Evolutionary conservation across 2,113 vertebrate species (phyloP).

Genomic region (Nerophis ophidion): DNA sequence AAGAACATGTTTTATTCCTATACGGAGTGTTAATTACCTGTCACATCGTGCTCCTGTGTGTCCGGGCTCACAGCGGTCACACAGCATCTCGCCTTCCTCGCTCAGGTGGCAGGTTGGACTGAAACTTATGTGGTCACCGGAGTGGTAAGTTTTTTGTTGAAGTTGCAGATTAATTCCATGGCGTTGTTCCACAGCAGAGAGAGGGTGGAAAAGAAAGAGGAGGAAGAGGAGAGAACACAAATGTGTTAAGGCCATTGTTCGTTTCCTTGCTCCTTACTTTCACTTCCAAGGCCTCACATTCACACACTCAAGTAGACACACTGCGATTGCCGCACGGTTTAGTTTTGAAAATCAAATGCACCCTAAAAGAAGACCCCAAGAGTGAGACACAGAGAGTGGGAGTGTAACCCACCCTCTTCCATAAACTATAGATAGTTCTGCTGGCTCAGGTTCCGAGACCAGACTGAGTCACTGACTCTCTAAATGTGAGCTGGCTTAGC

Average conservation of each 20-base stretch:
- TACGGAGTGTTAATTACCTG: constrained; percentile 75
- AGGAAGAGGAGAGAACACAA: constrained; percentile 53
- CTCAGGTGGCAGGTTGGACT: constrained; percentile 89
- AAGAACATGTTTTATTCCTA: too few relatives aligned
- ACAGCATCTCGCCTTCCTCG: constrained; percentile 74
- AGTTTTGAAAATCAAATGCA: constrained; percentile 16
- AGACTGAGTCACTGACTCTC: constrained; percentile 38
- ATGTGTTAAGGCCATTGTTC: constrained; percentile 54
- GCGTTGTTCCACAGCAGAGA: constrained; percentile 54
- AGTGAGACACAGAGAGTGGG: constrained; percentile 14
- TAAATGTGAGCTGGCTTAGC: constrained; percentile 20
- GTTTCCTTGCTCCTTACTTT: constrained; percentile 16
- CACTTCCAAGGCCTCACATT: constrained; percentile 16
- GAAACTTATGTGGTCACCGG: constrained; percentile 76
- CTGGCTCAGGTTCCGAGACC: constrained; percentile 59
- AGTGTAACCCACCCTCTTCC: constrained; percentile 54
- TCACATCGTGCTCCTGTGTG: constrained; percentile 84
- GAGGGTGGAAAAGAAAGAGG: constrained; percentile 32
- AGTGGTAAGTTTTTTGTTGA: constrained; percentile 34
- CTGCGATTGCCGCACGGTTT: constrained; percentile 16
- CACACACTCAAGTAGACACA: background rate
- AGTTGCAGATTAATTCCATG: constrained; percentile 35
- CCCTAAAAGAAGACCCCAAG: constrained; percentile 19
- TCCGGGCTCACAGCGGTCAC: constrained; percentile 80
- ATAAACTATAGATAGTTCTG: constrained; percentile 68